Base-by-base conservation (phyloP, 2,113 vertebrate species). In the Podarcis cretensis region DNA sequence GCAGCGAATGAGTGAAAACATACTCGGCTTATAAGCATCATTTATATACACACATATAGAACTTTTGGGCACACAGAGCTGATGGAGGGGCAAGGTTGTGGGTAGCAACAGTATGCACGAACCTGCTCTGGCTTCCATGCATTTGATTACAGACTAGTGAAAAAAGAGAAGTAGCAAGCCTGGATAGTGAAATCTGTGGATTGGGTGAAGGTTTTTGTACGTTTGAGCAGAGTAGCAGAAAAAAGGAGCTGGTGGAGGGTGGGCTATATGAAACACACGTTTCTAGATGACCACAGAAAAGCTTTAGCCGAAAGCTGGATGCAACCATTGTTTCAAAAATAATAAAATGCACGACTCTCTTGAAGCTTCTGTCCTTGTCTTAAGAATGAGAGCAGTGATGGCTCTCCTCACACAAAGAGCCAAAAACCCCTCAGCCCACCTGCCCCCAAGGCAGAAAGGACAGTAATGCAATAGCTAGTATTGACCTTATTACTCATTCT, bases 361-460 rank as follows among this genome's bases (percentile, higher is more conserved):
- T 57, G 40, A 54, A 84, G 75, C n/a, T 69, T 54, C 21, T 4
- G 27, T 69, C 84, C 54, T 69, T 43, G 57, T 84, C 74, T 69
- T 78, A 40, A 78, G 76, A 84, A 77, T 13, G 14, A 40, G 43
- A 78, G 57, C 23, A 57, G 77, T 30, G 68, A 37, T 13, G 6
- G 63, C 68, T 81, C 68, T 21, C 16, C 37, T 57, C 63, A 54
- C 14, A 21, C 40, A 14, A 27, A 83, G 20, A 76, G 87, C n/a
- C 12, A 10, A 48, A 48, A 48, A 68, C 8, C 20, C 59, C 1
- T 0, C n/a, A 27, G 2, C 4, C 0, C 3, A 83, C 35, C 30
- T 43, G 0, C 7, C 12, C 21, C 25, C 37, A 48, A 7, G 1
- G 59, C 85, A 48, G 9, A 20, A 76, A 59, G 57, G 77, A 77